phyloP scores from a whole-genome alignment of 2,888 invertebrate species.

The Scotopteryx bipunctaria region DNA sequence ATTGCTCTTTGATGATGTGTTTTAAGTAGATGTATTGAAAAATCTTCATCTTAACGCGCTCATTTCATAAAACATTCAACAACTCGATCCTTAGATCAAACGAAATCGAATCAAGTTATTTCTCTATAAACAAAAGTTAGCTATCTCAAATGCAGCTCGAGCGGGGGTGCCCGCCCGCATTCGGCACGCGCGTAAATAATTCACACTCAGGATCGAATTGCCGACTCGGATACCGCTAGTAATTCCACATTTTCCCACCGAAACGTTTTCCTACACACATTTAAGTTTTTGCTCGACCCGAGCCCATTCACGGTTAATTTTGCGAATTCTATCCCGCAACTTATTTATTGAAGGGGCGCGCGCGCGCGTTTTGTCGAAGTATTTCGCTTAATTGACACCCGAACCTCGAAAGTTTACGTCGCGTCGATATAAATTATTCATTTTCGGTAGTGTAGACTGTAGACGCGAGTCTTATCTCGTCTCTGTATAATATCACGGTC shows the following conservation, averaged over 20 bases:
- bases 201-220: constrained; percentile 62
- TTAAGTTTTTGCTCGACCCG: constrained; percentile 70
- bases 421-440: constrained; percentile 62
- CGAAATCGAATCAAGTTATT: constrained; percentile 52
- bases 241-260: constrained; percentile 72
- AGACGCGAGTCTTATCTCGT: constrained; percentile 50
- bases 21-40: background rate
- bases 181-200: constrained; percentile 67
- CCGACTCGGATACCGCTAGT: constrained; percentile 64
- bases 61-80: constrained; percentile 5
- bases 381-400: constrained; percentile 70
- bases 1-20: constrained; percentile 8
- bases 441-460: constrained; percentile 52
- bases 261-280: constrained; percentile 64
- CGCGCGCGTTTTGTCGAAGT: constrained; percentile 54
- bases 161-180: constrained; percentile 51
- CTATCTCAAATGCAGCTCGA: constrained; percentile 49
- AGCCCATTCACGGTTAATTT: constrained; percentile 71
- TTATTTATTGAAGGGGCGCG: constrained; percentile 64
- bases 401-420: constrained; percentile 54
- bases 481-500: constrained; percentile 51
- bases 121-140: constrained; percentile 57
- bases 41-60: background rate
- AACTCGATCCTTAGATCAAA: constrained; percentile 40
- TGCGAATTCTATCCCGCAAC: constrained; percentile 69